These are phyloP conservation scores for Dipodomys spectabilis DNA, from an alignment of 2,113 vertebrate genomes.

Conservation along the genomic window DNA sequence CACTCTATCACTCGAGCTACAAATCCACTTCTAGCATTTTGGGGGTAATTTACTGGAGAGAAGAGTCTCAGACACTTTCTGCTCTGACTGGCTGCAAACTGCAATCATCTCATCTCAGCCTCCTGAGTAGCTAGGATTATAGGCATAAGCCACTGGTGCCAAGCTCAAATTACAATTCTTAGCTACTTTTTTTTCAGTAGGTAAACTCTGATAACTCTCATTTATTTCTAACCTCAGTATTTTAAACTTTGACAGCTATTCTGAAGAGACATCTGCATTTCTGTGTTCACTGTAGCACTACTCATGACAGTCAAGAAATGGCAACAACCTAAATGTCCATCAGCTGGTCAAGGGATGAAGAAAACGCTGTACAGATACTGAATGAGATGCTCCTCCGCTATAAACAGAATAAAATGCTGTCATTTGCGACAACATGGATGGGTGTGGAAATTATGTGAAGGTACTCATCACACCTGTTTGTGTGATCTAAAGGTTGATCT, in stretches of 20 bases:
- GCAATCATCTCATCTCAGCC: too few species aligned
- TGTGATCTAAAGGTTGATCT: not conserved
- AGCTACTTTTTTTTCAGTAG: too few species aligned
- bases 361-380: not conserved
- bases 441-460: not conserved
- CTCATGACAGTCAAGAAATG: not conserved
- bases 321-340: not conserved
- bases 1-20: too few species aligned
- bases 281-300: not conserved
- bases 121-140: too few species aligned
- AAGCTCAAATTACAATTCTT: too few species aligned
- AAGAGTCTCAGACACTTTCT: too few species aligned
- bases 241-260: not conserved
- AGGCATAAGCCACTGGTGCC: too few species aligned
- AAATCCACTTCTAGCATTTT: too few species aligned
- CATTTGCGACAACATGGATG: not conserved
- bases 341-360: not conserved
- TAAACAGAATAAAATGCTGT: not conserved
- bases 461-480: not conserved
- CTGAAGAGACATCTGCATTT: not conserved
- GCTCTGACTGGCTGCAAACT: too few species aligned
- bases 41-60: too few species aligned
- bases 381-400: not conserved
- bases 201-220: too few species aligned
- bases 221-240: too few species aligned